Evolutionary conservation across 2,797 vertebrate genomes (phyloP).

Genomic region (Octomys mimax): DNA sequence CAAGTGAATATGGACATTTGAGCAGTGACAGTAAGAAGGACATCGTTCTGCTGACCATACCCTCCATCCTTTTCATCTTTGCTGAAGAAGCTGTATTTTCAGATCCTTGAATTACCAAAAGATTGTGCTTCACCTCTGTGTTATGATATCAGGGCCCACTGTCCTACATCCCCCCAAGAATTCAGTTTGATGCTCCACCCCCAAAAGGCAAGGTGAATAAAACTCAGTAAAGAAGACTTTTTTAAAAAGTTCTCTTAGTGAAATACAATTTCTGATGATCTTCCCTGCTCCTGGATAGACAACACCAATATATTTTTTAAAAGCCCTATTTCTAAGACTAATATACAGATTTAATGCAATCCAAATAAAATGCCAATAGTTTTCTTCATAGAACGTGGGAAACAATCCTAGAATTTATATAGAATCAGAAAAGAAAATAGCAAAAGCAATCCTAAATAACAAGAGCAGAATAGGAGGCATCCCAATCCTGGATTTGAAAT

Average conservation of each 20-base stretch:
- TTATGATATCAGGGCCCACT: neutral
- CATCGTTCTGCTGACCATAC: neutral
- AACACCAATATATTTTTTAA: neutral
- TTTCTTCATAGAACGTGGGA: neutral
- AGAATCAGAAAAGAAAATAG: neutral
- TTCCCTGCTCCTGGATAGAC: neutral
- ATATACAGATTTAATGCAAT: neutral
- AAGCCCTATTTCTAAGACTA: neutral
- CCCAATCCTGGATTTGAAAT: neutral
- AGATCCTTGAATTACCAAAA: slow-evolving; percentile 6
- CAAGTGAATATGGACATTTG: neutral
- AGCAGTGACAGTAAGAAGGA: neutral
- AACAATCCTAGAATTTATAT: neutral
- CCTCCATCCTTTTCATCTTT: neutral
- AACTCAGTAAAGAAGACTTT: neutral
- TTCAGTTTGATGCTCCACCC: neutral
- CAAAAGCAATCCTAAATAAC: neutral
- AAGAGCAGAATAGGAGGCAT: neutral
- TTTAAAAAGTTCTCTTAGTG: neutral
- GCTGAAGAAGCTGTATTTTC: neutral
- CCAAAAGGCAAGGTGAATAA: neutral
- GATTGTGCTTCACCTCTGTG: neutral
- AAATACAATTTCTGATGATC: slow-evolving; percentile 3
- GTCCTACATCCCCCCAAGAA: neutral
- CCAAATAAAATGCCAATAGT: neutral